Base-by-base conservation (phyloP, 2,113 vertebrate species). In the Indicator maculatus region DNA sequence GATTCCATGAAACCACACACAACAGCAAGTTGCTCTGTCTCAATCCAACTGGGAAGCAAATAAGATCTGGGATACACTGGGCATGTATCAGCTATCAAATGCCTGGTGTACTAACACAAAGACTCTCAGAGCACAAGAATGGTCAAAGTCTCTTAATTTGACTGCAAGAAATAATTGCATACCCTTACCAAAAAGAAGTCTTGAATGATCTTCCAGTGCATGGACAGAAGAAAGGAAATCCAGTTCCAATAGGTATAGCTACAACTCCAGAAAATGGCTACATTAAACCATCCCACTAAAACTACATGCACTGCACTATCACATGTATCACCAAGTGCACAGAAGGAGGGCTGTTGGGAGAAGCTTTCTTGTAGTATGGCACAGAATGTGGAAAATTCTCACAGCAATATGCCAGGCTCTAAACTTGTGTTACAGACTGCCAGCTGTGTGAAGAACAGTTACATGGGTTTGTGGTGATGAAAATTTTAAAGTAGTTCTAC, bases 401-500 rank as follows among this genome's bases (percentile, higher is more conserved):
- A n/a, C 30, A 19, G 12, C 38, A 67, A 80, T 39, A 52, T 12
- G 33, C 23, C 82, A 86, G 23, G 31, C 28, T 77, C 66, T 24
- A 66, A 55, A 67, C 91, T 41, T 56, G 31, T 67, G 23, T 26
- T 61, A 83, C 33, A 63, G 75, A 92, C 47, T 86, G 91, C 55
- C 84, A 94, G 84, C 50, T 87, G 70, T 74, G 67, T 20, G 47
- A 85, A 90, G 65, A 53, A 50, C 87, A 76, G 75, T 70, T 90
- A 60, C 71, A 89, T 28, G 45, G 18, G 20, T 61, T 75, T 93
- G 56, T 59, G 55, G 20, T 47, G 45, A 83, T 33, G 79, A 74
- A 93, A 77, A 88, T 77, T 83, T 90, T 71, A 91, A 69, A 85
- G 75, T 55, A 95, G 66, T 12, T 93, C 69, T 67, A 56, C 16